Conservation (phyloP, 1,140 invertebrate genomes). For the Drosophila sp. region DNA sequence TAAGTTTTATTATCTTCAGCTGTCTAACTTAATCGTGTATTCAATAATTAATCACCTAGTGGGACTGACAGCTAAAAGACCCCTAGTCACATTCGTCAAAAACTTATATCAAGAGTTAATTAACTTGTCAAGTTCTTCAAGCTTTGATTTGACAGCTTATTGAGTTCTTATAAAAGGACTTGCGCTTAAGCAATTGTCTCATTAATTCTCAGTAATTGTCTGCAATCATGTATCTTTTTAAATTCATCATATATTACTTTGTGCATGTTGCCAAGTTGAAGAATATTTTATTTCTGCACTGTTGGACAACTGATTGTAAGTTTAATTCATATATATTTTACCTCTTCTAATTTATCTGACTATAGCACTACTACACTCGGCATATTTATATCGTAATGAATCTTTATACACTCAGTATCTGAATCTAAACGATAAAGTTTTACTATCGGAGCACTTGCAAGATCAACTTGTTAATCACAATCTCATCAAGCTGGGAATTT, state of each 20-base stretch:
- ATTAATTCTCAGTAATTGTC: slow-evolving; percentile 51
- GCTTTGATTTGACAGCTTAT: slow-evolving; percentile 26
- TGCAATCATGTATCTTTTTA: slow-evolving; percentile 39
- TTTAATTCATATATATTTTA: neutral
- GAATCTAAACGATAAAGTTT: slow-evolving; percentile 7
- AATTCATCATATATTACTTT: slow-evolving; percentile 65
- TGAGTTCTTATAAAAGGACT: slow-evolving; percentile 50
- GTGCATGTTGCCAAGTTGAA: slow-evolving; percentile 62
- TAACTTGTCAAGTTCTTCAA: slow-evolving; percentile 9
- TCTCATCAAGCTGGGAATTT: slow-evolving; percentile 57
- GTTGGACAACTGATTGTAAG: slow-evolving; percentile 58
- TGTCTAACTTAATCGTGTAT: neutral
- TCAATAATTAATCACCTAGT: slow-evolving; percentile 18
- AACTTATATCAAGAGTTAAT: neutral
- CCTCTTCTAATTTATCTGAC: neutral
- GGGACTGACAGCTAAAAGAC: neutral
- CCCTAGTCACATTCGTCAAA: slow-evolving; percentile 1
- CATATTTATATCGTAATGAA: slow-evolving; percentile 24
- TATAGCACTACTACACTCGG: slow-evolving; percentile 55
- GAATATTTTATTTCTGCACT: slow-evolving; percentile 60
- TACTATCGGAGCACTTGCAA: slow-evolving; percentile 4
- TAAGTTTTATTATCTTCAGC: neutral
- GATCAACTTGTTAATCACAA: slow-evolving; percentile 32
- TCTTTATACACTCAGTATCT: slow-evolving; percentile 52
- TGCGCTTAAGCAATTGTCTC: neutral